A percentile compares a stretch with the other conserved stretches of the same genome.
Conservation (phyloP, 64 coral and sea anemone species). For the Catalaphyllia jardinei region DNA sequence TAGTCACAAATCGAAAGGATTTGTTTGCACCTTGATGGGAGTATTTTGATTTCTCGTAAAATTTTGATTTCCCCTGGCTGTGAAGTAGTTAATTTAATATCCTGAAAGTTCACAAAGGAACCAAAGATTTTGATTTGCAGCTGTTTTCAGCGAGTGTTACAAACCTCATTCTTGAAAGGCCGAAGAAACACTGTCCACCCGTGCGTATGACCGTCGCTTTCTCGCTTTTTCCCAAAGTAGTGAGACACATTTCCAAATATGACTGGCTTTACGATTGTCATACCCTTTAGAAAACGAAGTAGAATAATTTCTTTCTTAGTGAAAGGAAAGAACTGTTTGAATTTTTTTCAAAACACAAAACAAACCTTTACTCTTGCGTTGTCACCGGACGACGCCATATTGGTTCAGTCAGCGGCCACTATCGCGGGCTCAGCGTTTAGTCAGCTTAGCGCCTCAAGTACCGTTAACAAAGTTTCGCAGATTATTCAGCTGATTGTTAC, state of each 20-base stretch:
- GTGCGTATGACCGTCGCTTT: slow-evolving; percentile 95
- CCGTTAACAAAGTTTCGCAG: background rate
- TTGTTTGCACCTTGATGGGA: too few species aligned
- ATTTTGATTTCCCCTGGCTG: too few species aligned
- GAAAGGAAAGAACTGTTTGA: background rate
- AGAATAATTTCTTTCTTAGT: background rate
- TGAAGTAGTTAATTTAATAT: too few species aligned
- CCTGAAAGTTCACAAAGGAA: too few species aligned
- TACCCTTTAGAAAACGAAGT: slow-evolving; percentile 56
- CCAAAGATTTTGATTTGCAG: too few species aligned
- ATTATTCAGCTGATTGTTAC: too few species aligned
- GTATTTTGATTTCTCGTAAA: too few species aligned
- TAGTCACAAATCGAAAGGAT: too few species aligned
- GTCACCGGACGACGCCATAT: slow-evolving; percentile 89
- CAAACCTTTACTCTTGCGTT: slow-evolving; percentile 89
- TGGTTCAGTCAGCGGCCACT: slow-evolving; percentile 23
- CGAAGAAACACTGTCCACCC: slow-evolving; percentile 96
- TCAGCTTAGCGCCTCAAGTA: background rate
- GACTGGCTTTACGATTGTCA: slow-evolving; percentile 88
- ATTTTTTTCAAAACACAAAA: background rate
- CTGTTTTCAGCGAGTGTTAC: too few species aligned
- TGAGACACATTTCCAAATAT: slow-evolving; percentile 96
- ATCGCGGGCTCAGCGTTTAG: background rate
- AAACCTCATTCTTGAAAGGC: slow-evolving; percentile 94
- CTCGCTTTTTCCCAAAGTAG: slow-evolving; percentile 99